Percentiles rank a stretch among this genome's conserved stretches.
phyloP scores from a whole-genome alignment of 2,797 vertebrate species.

The Otus scops region DNA sequence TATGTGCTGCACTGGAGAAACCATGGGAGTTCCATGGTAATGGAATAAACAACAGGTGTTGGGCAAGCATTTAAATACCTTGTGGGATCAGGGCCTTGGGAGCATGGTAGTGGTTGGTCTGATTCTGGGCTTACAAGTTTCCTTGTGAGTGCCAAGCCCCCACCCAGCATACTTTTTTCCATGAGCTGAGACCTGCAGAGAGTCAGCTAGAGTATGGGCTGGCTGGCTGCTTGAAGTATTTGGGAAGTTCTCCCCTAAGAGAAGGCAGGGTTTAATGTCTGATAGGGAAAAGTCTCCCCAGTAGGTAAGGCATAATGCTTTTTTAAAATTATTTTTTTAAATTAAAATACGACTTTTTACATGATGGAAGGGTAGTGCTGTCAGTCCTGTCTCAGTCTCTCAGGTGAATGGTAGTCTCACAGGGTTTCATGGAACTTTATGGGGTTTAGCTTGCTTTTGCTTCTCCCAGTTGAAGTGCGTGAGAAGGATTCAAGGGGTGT shows the following conservation, averaged over 20 bases:
- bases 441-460: neutral
- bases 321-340: neutral
- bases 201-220: neutral
- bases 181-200: neutral
- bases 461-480: neutral
- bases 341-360: neutral
- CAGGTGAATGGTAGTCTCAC: neutral
- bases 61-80: neutral
- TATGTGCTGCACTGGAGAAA: neutral
- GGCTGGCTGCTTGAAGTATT: neutral
- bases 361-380: neutral
- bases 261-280: neutral
- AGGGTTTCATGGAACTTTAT: neutral
- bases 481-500: neutral
- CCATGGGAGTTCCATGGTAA: neutral
- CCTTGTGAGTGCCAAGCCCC: neutral
- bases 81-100: neutral
- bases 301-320: neutral
- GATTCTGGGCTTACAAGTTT: neutral
- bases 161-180: neutral
- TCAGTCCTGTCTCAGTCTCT: neutral
- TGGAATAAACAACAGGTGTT: neutral
- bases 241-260: neutral
- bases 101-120: neutral
- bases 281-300: neutral